These are phyloP conservation scores for Apotomis betuletana DNA, from an alignment of 2,888 invertebrate genomes.

Conservation along the genomic window DNA sequence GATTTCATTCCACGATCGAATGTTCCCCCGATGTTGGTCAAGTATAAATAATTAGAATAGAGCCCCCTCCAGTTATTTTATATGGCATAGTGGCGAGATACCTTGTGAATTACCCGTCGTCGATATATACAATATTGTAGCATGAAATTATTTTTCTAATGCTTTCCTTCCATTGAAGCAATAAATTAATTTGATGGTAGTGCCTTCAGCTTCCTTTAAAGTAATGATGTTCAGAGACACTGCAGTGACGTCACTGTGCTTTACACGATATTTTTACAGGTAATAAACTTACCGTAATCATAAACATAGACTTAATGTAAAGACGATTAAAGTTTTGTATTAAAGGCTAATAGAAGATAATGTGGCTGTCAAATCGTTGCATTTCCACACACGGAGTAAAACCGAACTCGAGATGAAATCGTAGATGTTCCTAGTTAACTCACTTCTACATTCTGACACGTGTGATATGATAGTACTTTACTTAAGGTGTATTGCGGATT, in stretches of 20 bases:
- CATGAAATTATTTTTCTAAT: slow-evolving; percentile 78
- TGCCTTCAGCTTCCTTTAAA: slow-evolving; percentile 81
- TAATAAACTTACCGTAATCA: slow-evolving; percentile 79
- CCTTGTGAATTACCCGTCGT: slow-evolving; percentile 62
- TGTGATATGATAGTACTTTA: slow-evolving; percentile 58
- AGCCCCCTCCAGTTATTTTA: slow-evolving; percentile 48
- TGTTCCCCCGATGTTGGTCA: slow-evolving; percentile 57
- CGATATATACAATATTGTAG: slow-evolving; percentile 70
- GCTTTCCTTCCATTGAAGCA: slow-evolving; percentile 79
- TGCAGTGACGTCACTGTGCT: slow-evolving; percentile 74
- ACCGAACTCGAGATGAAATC: slow-evolving; percentile 61
- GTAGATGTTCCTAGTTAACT: slow-evolving; percentile 76
- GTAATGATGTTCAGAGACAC: slow-evolving; percentile 62
- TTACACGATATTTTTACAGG: slow-evolving; percentile 81
- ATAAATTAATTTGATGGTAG: slow-evolving; percentile 80
- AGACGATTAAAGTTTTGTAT: slow-evolving; percentile 75
- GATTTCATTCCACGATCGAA: slow-evolving; percentile 65
- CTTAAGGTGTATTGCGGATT: slow-evolving; percentile 59
- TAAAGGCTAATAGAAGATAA: slow-evolving; percentile 67
- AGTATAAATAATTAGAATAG: slow-evolving; percentile 58
- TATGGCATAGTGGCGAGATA: slow-evolving; percentile 64
- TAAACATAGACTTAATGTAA: slow-evolving; percentile 77
- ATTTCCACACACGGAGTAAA: slow-evolving; percentile 74
- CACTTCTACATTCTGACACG: slow-evolving; percentile 69
- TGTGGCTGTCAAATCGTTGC: slow-evolving; percentile 80